Evolutionary conservation across 2,797 vertebrate species (phyloP), one percentile per base, ranked within the genome.

Genomic region (Ctenochaetus hawaiiensis): DNA sequence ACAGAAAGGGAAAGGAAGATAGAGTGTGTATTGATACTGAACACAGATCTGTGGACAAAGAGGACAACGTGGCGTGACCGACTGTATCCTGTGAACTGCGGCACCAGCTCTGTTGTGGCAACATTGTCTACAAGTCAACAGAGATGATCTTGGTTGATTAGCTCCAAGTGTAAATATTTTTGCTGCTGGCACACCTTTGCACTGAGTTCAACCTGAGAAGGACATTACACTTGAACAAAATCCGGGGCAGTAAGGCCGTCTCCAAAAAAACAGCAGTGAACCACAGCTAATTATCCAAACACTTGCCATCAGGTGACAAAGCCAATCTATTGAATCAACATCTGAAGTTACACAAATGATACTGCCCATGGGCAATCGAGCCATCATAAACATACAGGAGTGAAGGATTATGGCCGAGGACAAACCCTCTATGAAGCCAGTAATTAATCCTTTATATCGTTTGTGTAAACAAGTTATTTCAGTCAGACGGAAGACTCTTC

Each of bases 61-160:
- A 83, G 66, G 73, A 93, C 91, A 91, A 82, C 30, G 18, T 78
- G 78, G 85, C 69, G 76, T 94, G 92, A 92, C 89, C 73, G 84
- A 89, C 87, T 85, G 54, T 71, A 80, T 88, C 91, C 86, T 89
- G 88, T 91, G 88, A 93, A 90, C 73, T 58, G 81, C 20, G 77
- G 81, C 82, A 45, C 72, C 49, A 48, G 79, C 67, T 77, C 70
- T 96, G 93, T 96, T 95, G 89, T 95, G 92, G 77, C 93, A 96
- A 96, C 95, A 95, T 62, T 37, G 34, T 62, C 52, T n/a, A 70
- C 85, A 82, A 89, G 91, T 91, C 92, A 93, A 87, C 87, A 89
- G 70, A 92, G 90, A 95, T 94, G 87, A 87, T 91, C 87, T 91
- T 64, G 71, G 78, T 66, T 63, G 92, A 94, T 93, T 88, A 70